Base-by-base conservation (phyloP, 2,797 vertebrate genomes). In the Esox lucius region DNA sequence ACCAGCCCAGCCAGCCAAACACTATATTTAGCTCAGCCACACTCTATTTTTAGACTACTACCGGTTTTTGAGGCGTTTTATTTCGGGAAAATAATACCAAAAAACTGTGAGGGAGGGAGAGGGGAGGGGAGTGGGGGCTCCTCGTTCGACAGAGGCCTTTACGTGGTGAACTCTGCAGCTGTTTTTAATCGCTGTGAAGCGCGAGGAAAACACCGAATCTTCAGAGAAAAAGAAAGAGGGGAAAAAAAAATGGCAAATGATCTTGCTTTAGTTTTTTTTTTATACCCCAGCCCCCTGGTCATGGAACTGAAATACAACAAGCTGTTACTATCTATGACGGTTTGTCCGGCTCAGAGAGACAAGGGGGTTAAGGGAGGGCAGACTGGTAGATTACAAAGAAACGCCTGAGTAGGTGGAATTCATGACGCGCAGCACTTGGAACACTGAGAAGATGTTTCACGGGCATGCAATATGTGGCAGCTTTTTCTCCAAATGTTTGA, bases 31-130 rank as follows among this genome's bases (percentile, higher is more conserved):
- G 96, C 88, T 76, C 91, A 87, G 89, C 92, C 89, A 91, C 87
- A 91, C 92, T 93, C 96, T 99, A 99, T 98, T 97, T 99, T 97
- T 98, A 98, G 96, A 90, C 91, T 92, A 91, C 94, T 93, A 95
- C 91, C 93, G 94, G 93, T 96, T 97, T 93, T 95, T 93, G 88
- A 95, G 92, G 93, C 92, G 95, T 96, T 96, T 95, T 96, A 95
- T 96, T 96, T 96, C 95, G 92, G 92, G 91, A 94, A 91, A 93
- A 91, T 80, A 87, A 87, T 81, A 91, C 90, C 88, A 81, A 77
- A 85, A 76, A 83, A 88, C 89, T 87, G 85, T 84, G 70, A 35
- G 69, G 33, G 64, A 68, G 15, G 68, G 66, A 70, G 51, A 61
- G 76, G 51, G 73, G 75, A 87, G 84, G 87, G 80, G 84, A 82